Evolutionary conservation across 2,113 vertebrate genomes (phyloP).

Genomic region (Petroica traversi): DNA sequence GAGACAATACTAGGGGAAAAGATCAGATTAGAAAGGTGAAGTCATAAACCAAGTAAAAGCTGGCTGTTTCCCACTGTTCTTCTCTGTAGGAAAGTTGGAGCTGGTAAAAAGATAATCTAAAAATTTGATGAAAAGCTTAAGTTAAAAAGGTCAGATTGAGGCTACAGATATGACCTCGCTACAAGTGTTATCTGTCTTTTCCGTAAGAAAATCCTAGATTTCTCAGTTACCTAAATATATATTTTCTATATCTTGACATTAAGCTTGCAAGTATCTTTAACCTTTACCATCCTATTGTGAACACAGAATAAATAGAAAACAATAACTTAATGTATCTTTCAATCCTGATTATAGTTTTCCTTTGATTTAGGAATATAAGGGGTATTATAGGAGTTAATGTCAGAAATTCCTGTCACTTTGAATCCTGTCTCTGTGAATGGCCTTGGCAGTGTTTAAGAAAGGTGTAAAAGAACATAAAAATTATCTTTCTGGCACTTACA

Average conservation of each 20-base stretch:
- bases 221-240: not conserved
- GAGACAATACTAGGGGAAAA: not conserved
- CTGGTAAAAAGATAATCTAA: not conserved
- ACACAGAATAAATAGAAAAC: not conserved
- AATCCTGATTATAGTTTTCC: not conserved
- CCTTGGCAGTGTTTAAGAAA: not conserved
- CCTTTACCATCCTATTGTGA: not conserved
- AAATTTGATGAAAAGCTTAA: not conserved
- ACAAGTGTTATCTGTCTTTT: not conserved
- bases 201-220: not conserved
- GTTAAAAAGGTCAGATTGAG: not conserved
- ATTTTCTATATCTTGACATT: not conserved
- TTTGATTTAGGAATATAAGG: not conserved
- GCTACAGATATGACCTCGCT: not conserved
- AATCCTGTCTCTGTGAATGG: not conserved
- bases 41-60: not conserved
- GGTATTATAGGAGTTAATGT: not conserved
- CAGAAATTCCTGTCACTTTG: not conserved
- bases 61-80: not conserved
- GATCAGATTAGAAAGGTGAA: not conserved
- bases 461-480: not conserved
- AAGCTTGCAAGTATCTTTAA: not conserved
- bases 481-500: not conserved
- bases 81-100: not conserved
- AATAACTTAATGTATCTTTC: not conserved